These are phyloP conservation scores for Beroe ovata DNA, from an alignment of 37 sponge, comb jelly and placozoan species.

Conservation along the genomic window DNA sequence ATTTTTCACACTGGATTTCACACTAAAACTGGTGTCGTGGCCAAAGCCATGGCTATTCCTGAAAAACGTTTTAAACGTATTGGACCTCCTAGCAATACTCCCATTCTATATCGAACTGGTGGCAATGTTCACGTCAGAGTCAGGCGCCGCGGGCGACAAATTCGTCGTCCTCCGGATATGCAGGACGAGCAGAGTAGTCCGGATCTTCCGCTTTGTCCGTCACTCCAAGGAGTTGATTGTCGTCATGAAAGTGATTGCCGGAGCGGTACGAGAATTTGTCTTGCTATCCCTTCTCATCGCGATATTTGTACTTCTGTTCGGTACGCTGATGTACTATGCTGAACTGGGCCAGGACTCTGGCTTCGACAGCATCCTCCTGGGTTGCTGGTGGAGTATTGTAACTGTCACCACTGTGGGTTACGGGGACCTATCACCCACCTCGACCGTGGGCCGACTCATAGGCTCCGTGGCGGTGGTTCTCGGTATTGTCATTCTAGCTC, in stretches of 20 bases:
- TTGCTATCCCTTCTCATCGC: slow-evolving; percentile 60
- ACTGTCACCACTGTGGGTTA: slow-evolving; percentile 62
- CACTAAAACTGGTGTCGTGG: slow-evolving; percentile 46
- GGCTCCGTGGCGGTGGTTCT: slow-evolving; percentile 64
- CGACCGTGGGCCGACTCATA: slow-evolving; percentile 44
- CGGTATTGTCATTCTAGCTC: slow-evolving; percentile 61
- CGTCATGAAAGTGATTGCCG: slow-evolving; percentile 66
- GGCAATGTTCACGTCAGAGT: slow-evolving; percentile 45
- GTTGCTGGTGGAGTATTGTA: slow-evolving; percentile 55
- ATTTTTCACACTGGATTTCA: slow-evolving; percentile 58
- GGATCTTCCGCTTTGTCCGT: slow-evolving; percentile 62
- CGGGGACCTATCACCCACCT: slow-evolving; percentile 16
- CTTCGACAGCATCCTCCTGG: slow-evolving; percentile 36
- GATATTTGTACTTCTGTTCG: slow-evolving; percentile 52
- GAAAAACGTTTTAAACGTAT: slow-evolving; percentile 47
- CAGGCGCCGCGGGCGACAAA: slow-evolving; percentile 27
- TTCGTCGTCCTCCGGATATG: slow-evolving; percentile 57
- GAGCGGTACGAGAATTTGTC: slow-evolving; percentile 39
- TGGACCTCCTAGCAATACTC: slow-evolving; percentile 50
- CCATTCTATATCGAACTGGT: slow-evolving; percentile 56
- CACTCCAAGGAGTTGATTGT: slow-evolving; percentile 61
- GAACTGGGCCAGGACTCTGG: slow-evolving; percentile 61
- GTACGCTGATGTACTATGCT: slow-evolving; percentile 66
- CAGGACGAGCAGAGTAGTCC: slow-evolving; percentile 62
- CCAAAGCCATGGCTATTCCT: slow-evolving; percentile 53